Evolutionary conservation across 2,113 vertebrate genomes (phyloP), one percentile per base, ranked within the genome.

Genomic region (Lophura nycthemera): DNA sequence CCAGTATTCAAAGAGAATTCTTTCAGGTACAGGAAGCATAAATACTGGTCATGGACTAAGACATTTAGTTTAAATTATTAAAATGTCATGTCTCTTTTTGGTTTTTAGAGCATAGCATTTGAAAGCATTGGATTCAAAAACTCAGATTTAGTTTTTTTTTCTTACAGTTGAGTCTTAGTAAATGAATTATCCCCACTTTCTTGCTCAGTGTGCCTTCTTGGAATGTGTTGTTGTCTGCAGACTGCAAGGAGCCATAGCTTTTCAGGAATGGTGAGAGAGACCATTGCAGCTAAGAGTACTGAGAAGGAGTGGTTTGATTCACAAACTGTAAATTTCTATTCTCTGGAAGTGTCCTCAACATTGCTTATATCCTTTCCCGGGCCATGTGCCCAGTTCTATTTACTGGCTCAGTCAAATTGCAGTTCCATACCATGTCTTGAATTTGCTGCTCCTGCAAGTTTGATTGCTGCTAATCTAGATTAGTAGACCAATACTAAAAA

Each of bases 31-130:
- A 59, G 7, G 45, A 52, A 90, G 36, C 73, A 71, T 13, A 43
- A 74, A 76, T 69, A 14, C 52, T 75, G 77, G 67, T 32, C 85
- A 45, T 63, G 45, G 50, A 54, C 73, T 54, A 69, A 83, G 74
- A 48, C 36, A 48, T n/a, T 60, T 57, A 76, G 48, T 6, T 81
- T 86, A 16, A 75, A 84, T 93, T 79, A 89, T 93, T 95, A 45
- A 95, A 27, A 61, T 91, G 32, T 6, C 52, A 27, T 22, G 27
- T 66, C 48, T 94, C 77, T 74, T 57, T 57, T 54, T 83, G 87
- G 67, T 8, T 91, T 93, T 91, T 34, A 69, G 65, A 86, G 29
- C 14, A 13, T 7, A 36, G 36, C 32, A 10, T 34, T 85, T 61
- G 34, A 65, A 65, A 88, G 54, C 78, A 66, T 40, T 73, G 56